Evolutionary conservation across 2,113 vertebrate genomes (phyloP), one percentile per base, ranked within the genome.

Genomic region (Polypterus bichir): DNA sequence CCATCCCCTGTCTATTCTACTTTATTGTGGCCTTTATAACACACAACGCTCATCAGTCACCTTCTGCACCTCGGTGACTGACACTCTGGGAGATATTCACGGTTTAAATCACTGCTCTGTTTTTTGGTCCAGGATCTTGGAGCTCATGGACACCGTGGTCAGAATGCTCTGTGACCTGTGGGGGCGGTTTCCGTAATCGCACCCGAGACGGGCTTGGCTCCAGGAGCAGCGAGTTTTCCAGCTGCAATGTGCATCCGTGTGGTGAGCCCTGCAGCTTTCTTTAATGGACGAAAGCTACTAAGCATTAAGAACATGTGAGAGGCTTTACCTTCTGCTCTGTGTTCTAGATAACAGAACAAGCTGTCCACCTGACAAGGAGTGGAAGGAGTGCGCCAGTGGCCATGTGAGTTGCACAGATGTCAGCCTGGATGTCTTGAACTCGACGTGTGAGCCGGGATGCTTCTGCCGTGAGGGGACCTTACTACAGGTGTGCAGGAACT

Each of bases 231-330:
- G 73, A 91, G 66, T 92, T 92, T 76, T 84, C 82, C 4, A 79
- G 86, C 74, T 94, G 91, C 52, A 86, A 81, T 66, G 79, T 88
- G 51, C 83, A 85, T 11, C 83, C 89, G 27, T 94, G 91, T 59
- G 89, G 91, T 94, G 74, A 78, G 77, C 9, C 7, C 0, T 52
- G 51, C 51, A 27, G 27, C 27, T 27, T 27, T 27, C 27, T 27
- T 27, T 27, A 27, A 27, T 27, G 27, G 27, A 27, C 27, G 2
- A 27, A 27, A 27, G 27, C 27, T 27, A 27, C 27, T 27, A 27
- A 27, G 27, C 27, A 27, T 27, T 27, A 27, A 27, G 27, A 27
- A 27, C 27, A 27, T 27, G 27, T 27, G 27, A 27, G 27, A 27
- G 27, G 27, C 27, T 27, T 27, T 27, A 27, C 27, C 27, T 27